Conservation (phyloP, 2,797 vertebrate genomes). For the Hephaestus fuliginosus region DNA sequence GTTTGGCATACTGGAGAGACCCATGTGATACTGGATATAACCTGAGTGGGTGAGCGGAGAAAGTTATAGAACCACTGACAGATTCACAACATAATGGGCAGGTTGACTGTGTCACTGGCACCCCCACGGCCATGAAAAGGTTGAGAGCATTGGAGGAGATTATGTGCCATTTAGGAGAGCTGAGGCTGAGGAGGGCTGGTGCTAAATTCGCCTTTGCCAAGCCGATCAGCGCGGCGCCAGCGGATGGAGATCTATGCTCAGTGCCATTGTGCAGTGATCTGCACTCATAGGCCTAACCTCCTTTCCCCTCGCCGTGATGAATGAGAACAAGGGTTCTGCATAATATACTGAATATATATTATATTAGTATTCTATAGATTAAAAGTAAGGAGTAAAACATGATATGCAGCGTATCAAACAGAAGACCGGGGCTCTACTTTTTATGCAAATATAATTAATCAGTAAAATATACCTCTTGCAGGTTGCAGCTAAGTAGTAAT, state of each 20-base stretch:
- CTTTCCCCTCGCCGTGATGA: conserved; percentile 40
- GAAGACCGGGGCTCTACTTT: conserved; percentile 7
- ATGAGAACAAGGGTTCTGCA: conserved; percentile 38
- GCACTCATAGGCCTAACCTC: conserved; percentile 32
- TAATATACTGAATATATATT: conserved; percentile 42
- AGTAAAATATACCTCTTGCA: conserved; percentile 17
- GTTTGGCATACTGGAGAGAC: conserved; percentile 36
- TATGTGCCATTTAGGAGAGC: conserved; percentile 60
- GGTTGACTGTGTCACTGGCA: conserved; percentile 43
- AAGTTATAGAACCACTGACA: conserved; percentile 48
- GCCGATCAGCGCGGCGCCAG: conserved; percentile 36
- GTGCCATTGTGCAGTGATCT: conserved; percentile 37
- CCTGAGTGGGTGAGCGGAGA: conserved; percentile 12
- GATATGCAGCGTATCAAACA: conserved; percentile 10
- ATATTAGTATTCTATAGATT: conserved; percentile 37
- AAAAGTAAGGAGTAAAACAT: conserved; percentile 27
- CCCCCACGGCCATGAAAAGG: conserved; percentile 51
- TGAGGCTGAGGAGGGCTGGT: conserved; percentile 32
- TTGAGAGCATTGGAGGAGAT: conserved; percentile 60
- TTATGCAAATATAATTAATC: conserved; percentile 44
- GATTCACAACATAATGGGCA: conserved; percentile 58
- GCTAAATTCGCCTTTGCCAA: conserved; percentile 44
- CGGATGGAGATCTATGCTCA: conserved; percentile 39
- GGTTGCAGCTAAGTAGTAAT: conserved; percentile 12
- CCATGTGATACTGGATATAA: conserved; percentile 15